Evolutionary conservation across 2,797 vertebrate genomes (phyloP), one percentile per base, ranked within the genome.

Genomic region (Uromys caudimaculatus): DNA sequence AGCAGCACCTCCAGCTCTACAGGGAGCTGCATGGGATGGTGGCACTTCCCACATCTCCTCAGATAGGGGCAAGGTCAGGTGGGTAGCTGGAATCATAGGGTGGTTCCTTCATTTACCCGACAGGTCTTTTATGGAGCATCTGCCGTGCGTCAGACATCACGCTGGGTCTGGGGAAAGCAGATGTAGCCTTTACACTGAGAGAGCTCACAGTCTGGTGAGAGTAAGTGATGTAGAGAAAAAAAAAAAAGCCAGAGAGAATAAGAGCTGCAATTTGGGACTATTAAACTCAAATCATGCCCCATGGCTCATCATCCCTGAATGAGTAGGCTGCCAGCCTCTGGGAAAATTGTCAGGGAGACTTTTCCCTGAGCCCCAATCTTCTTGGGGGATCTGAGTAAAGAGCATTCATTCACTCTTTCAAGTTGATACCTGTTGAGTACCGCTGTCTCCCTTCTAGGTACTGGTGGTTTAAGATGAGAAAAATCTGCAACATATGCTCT

Each of bases 241-340:
- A 44, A 44, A 69, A 50, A n/a, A 44, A 27, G 6, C 16, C 23
- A 62, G 27, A 62, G 56, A 52, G 44, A 60, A 79, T 24, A 35
- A 4, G 73, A 90, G 47, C 89, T 84, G 29, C 60, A 54, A 16
- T 76, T 88, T 88, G n/a, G 54, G 76, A 38, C 92, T 91, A 35
- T 94, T 73, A 95, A 87, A 67, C 89, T 87, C 47, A 88, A 75
- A 69, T 79, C 11, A 1, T 94, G 95, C 93, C 92, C 87, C 79
- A 0, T 0, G 93, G 81, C 56, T 83, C 81, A 41, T 69, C 35
- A 82, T 81, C 52, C n/a, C 27, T 5, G 3, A 93, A 77, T 60
- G 85, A 88, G 27, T 1, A 81, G 93, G 88, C 77, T 10, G 1
- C 88, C 58, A 86, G 58, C 24, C 90, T 84, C 21, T 27, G 24